Base-by-base conservation (phyloP, 2,888 invertebrate genomes). In the Caenorhabditis plicata region DNA sequence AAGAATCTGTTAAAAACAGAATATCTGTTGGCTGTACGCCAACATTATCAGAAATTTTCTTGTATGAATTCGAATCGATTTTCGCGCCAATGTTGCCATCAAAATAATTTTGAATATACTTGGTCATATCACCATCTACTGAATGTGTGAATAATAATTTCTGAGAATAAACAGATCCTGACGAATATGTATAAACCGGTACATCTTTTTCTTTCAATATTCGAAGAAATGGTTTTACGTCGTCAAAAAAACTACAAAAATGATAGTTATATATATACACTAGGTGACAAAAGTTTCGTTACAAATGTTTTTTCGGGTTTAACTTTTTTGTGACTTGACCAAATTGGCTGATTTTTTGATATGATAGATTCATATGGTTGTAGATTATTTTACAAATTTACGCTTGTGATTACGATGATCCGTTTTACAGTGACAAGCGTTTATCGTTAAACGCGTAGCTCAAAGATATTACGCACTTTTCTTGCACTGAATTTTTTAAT, bases 141-240 rank as follows among this genome's bases (percentile, higher is more conserved):
- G 91, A 88, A 81, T 90, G 85, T 0, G 85, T 85, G 81, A 94
- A 92, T 3, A 94, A 85, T 8, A 93, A 85, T 80, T 91, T 89
- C 82, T 95, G 95, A 13, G 93, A 90, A 74, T 89, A 88, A 1
- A 91, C 87, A 49, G 91, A 92, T 40, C 93, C 94, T 23, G 92
- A 92, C 0, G 94, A 94, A 82, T 90, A 95, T 60, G 93, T 88
- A 80, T 88, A 92, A 42, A 94, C 84, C 64, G 86, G 86, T 29
- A 87, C 86, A 23, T 88, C 88, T 3, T 85, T 86, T 89, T 46
- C 19, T 2, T 20, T 20, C 15, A 92, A 90, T 56, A 85, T 83
- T 77, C 88, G 85, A 40, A 95, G 85, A 1, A 88, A 88, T 15
- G 85, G 84, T 0, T 87, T 85, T 0, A 93, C 92, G 83, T 95